These are phyloP conservation scores for Dendrolimus houi DNA, from an alignment of 2,888 invertebrate genomes.

Conservation along the genomic window DNA sequence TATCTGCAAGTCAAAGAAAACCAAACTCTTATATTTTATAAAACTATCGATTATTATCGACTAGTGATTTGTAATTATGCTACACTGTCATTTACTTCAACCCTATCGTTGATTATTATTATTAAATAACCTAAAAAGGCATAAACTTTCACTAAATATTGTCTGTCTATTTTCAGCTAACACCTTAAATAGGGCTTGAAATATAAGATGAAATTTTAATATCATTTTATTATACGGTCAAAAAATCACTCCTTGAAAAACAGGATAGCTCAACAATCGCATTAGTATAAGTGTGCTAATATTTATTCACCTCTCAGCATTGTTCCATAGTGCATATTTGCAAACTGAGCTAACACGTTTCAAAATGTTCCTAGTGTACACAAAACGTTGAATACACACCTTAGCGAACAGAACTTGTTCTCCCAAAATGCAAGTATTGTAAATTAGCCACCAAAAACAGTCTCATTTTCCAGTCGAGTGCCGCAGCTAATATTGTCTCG, in stretches of 20 bases:
- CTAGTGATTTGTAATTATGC: too few relatives aligned
- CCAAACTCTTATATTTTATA: slow-evolving; percentile 18
- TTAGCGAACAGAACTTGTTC: slow-evolving; percentile 45
- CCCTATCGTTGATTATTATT: too few relatives aligned
- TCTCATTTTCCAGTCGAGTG: slow-evolving; percentile 78
- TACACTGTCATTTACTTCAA: too few relatives aligned
- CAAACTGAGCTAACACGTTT: slow-evolving; percentile 45
- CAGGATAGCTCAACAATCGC: not conserved
- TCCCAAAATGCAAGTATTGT: slow-evolving; percentile 57
- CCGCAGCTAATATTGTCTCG: slow-evolving; percentile 73
- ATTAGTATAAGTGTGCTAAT: slow-evolving; percentile 12
- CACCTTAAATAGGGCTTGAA: too few relatives aligned
- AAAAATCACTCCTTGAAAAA: too few relatives aligned
- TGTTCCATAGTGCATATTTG: slow-evolving; percentile 43
- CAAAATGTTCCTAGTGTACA: slow-evolving; percentile 41
- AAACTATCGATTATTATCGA: slow-evolving; percentile 5
- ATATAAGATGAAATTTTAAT: too few relatives aligned
- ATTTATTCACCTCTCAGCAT: slow-evolving; percentile 30
- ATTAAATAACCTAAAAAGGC: too few relatives aligned
- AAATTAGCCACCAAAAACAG: slow-evolving; percentile 70
- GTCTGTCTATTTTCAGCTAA: too few relatives aligned
- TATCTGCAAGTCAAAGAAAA: too few relatives aligned
- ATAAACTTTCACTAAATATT: too few relatives aligned
- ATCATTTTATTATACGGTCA: too few relatives aligned
- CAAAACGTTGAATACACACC: slow-evolving; percentile 16